Percentiles rank a stretch among this genome's conserved stretches.
Evolutionary conservation across 2,888 invertebrate genomes (phyloP).

Genomic region (Hypomecis atomaria): DNA sequence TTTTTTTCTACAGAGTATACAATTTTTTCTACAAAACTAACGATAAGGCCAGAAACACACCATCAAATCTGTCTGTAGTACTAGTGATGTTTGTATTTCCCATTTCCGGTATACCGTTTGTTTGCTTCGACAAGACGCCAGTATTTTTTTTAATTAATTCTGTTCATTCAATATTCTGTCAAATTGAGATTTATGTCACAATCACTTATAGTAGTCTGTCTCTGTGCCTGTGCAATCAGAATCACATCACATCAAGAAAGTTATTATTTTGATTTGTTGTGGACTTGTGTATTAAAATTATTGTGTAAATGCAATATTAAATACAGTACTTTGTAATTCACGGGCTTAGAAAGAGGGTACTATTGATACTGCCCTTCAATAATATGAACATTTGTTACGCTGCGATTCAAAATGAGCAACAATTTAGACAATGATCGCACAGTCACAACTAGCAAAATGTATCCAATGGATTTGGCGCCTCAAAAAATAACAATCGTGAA

Average conservation of each 20-base stretch:
- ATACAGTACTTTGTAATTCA: neutral
- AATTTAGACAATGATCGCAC: constrained; percentile 84
- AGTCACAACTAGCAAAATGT: constrained; percentile 82
- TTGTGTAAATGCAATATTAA: constrained; percentile 1
- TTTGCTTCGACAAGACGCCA: neutral
- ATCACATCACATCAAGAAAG: constrained; percentile 21
- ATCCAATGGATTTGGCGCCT: constrained; percentile 82
- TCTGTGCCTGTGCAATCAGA: too few relatives aligned
- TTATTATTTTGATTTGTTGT: constrained; percentile 18
- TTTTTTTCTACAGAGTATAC: constrained; percentile 36
- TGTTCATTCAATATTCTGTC: constrained; percentile 21
- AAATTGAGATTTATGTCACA: constrained; percentile 29
- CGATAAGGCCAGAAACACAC: too few relatives aligned
- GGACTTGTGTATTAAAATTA: constrained; percentile 10
- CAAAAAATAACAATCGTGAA: constrained; percentile 82
- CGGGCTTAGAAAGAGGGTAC: constrained; percentile 19
- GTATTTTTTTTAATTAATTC: neutral
- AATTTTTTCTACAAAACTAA: too few relatives aligned
- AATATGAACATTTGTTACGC: constrained; percentile 26
- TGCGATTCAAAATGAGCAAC: constrained; percentile 68
- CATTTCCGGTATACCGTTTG: neutral
- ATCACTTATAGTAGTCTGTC: too few relatives aligned
- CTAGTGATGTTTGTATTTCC: too few relatives aligned
- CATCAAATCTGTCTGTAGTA: too few relatives aligned
- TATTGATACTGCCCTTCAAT: neutral